Conservation (phyloP, 2,797 vertebrate species). For the Brachyalestes nurse region DNA sequence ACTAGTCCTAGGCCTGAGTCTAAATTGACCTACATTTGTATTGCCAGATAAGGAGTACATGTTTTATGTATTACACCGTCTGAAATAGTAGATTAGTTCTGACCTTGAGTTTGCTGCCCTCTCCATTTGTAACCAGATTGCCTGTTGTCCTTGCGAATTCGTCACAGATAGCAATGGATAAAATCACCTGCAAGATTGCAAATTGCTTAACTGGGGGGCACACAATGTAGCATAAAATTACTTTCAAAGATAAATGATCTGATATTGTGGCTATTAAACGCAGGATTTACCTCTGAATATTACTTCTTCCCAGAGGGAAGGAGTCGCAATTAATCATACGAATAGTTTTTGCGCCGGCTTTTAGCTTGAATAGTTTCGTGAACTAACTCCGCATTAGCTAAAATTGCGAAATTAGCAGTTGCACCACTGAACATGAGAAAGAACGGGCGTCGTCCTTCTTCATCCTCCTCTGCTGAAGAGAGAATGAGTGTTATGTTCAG, state of each 20-base stretch:
- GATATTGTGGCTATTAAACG: conserved; percentile 36
- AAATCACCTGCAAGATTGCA: conserved; percentile 41
- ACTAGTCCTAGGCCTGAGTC: background rate
- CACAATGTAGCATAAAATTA: conserved; percentile 23
- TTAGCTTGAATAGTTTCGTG: conserved; percentile 14
- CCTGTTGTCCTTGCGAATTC: conserved; percentile 26
- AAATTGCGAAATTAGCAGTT: background rate
- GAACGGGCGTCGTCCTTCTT: background rate
- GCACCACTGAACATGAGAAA: background rate
- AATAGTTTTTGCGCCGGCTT: conserved; percentile 4
- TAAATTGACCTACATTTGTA: background rate
- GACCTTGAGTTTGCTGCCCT: conserved; percentile 10
- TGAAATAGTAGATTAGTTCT: conserved; percentile 14
- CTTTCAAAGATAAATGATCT: conserved; percentile 16
- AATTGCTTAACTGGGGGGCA: conserved; percentile 22
- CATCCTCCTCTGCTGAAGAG: background rate
- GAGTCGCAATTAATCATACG: conserved; percentile 4
- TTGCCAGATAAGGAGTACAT: background rate
- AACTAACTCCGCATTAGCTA: background rate
- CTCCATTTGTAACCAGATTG: conserved; percentile 7
- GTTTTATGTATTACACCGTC: background rate
- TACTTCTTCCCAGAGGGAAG: conserved; percentile 3
- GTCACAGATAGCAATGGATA: conserved; percentile 20
- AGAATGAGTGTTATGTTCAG: background rate
- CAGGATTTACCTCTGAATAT: conserved; percentile 28